Evolutionary conservation across 2,888 invertebrate species (phyloP), one percentile per base, ranked within the genome.

Genomic region (Troilus luridus): DNA sequence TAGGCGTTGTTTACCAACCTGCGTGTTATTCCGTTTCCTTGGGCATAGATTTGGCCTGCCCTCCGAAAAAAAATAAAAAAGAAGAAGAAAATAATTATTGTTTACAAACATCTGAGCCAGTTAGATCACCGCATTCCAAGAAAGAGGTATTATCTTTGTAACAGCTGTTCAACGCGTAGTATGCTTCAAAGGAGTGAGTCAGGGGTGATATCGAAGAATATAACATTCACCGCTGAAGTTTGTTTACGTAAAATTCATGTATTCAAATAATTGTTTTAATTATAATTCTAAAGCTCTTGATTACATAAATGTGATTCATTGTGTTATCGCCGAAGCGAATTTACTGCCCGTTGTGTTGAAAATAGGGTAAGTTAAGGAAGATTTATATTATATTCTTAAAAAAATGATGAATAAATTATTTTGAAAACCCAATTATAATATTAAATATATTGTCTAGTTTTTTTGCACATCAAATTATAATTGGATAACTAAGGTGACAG

Each of bases 71-170:
- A 67, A n/a, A n/a, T n/a, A n/a, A n/a, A 41, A 41, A 41, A 41
- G 41, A 41, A 41, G 41, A 41, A 41, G 41, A 41, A 41, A 41
- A 41, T 77, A 77, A 77, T 77, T 77, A 41, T 77, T 77, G 72
- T 77, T 77, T 77, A 77, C 72, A 77, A 77, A 77, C 72, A 77
- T 17, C 72, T 14, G 72, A 41, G 19, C 72, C 72, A 24, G 24
- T 77, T 77, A 77, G 12, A 41, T 77, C 72, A 77, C 19, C 27
- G 27, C 21, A 41, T 77, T 41, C 72, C 12, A 1, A 41, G 72
- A 77, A 77, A 1, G 72, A 41, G 12, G 41, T 77, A 41, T 77
- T 77, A 72, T 77, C 72, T 7, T 41, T 19, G 72, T 24, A 27
- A 77, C 72, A 41, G 72, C 27, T 77, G 72, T 77, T 77, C 11